Base-by-base conservation (phyloP, 2,888 invertebrate genomes). In the Sthenelais limicola region DNA sequence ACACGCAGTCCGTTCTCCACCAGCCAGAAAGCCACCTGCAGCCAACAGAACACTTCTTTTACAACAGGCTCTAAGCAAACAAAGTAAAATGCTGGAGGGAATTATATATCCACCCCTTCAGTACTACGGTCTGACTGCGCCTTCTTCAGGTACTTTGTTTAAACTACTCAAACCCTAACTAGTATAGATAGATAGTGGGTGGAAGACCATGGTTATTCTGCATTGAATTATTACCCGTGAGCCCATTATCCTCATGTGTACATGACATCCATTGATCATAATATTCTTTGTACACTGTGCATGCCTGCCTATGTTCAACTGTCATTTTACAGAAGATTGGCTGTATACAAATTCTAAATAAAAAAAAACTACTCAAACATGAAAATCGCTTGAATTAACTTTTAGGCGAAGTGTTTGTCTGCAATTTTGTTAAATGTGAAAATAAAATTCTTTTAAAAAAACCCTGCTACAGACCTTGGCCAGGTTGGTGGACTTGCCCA, bases 401-500 rank as follows among this genome's bases (percentile, higher is more conserved):
- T n/a, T n/a, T n/a, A n/a, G n/a, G n/a, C n/a, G n/a, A n/a, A n/a
- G n/a, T n/a, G n/a, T n/a, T n/a, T n/a, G n/a, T n/a, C n/a, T n/a
- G n/a, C n/a, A n/a, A n/a, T n/a, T n/a, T n/a, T n/a, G n/a, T n/a
- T n/a, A n/a, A n/a, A n/a, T n/a, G n/a, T n/a, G n/a, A n/a, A n/a
- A n/a, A n/a, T n/a, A n/a, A n/a, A n/a, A n/a, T 51, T 51, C 7
- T 5, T 24, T 51, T 26, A 51, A 51, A 51, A 26, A 51, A 9
- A 9, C 26, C 51, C 21, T 51, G 51, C 21, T 9, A 24, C 7
- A 51, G 7, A 91, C 91, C 89, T 99, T 99, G 0, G 99, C 98
- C 69, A 99, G 90, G 90, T 99, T 99, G 1, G 99, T 99, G 0
- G 97, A 98, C 85, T 99, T 99, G 69, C 99, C 99, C 0, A 99